phyloP scores from a whole-genome alignment of 2,113 vertebrate species.

The Sceloporus tristichus region DNA sequence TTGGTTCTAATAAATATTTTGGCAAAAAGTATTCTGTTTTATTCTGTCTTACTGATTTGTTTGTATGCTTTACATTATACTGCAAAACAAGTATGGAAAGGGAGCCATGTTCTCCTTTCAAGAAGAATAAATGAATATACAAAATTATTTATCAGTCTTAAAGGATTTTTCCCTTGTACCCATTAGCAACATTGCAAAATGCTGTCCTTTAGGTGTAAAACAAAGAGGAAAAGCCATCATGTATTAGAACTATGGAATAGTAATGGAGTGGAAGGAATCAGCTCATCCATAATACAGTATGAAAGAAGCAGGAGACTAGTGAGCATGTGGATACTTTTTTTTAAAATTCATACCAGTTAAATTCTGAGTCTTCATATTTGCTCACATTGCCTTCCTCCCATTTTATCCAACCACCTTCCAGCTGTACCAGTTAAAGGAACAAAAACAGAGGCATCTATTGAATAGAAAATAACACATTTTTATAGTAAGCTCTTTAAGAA shows the following conservation, averaged over 20 bases:
- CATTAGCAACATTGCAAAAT: not conserved
- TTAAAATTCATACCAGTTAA: not conserved
- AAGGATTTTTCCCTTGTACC: not conserved
- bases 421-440: not conserved
- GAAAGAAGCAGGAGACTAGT: not conserved
- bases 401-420: not conserved
- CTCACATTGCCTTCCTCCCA: not conserved
- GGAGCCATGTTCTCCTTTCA: not conserved
- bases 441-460: not conserved
- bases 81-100: not conserved
- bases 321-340: not conserved
- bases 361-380: not conserved
- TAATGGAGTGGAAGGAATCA: not conserved
- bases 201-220: not conserved
- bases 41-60: not conserved
- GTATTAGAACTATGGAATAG: not conserved
- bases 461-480: not conserved
- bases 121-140: not conserved
- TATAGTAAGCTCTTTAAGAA: not conserved
- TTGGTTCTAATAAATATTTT: not conserved
- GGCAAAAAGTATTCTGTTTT: not conserved
- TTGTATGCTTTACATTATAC: not conserved
- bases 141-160: not conserved
- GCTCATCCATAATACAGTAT: not conserved
- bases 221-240: not conserved